Base-by-base conservation (phyloP, 2,888 invertebrate species). In the Nomada fabriciana region DNA sequence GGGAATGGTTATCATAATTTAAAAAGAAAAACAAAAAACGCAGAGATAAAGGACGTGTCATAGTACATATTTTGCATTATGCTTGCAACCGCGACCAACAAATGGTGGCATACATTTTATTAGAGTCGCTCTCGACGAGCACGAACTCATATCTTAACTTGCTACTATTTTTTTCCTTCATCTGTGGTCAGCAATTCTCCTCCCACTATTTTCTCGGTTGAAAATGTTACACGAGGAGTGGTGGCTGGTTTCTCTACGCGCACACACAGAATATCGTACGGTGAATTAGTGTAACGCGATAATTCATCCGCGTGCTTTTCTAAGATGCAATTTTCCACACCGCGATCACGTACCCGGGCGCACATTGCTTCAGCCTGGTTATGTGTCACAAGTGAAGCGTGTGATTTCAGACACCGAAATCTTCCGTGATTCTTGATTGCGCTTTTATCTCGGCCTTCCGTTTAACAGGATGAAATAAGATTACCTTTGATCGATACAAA, bases 261-360 rank as follows among this genome's bases (percentile, higher is more conserved):
- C 20, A 69, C 23, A 20, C 52, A 23, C 7, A 3, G 29, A 70
- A 20, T 61, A 67, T 52, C 42, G 55, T 47, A 64, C 59, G 47
- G 23, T 52, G 70, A 81, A 75, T 75, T 65, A 55, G 53, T 65
- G 20, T 76, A 80, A 82, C 52, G 52, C 61, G 65, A 80, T 80
- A 82, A 82, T 76, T 82, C 80, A 82, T 71, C 76, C 65, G 70
- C 75, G 55, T 82, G 75, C 70, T 80, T 70, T 76, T 76, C 75
- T 67, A 76, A 82, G 75, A 67, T 70, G 70, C 70, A 82, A 82
- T 82, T 82, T 82, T 82, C 82, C 82, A 52, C 74, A 20, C 52
- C 3, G 50, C 69, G 65, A 50, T 50, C 55, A 23, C 59, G 25
- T 50, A 23, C 52, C 25, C 64, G 36, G 15, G 3, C 47, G 29